A percentile compares a stretch with the other conserved stretches of the same genome.
These are phyloP conservation scores for Paedocypris micromegethes DNA, from an alignment of 2,797 vertebrate species.

Conservation along the genomic window DNA sequence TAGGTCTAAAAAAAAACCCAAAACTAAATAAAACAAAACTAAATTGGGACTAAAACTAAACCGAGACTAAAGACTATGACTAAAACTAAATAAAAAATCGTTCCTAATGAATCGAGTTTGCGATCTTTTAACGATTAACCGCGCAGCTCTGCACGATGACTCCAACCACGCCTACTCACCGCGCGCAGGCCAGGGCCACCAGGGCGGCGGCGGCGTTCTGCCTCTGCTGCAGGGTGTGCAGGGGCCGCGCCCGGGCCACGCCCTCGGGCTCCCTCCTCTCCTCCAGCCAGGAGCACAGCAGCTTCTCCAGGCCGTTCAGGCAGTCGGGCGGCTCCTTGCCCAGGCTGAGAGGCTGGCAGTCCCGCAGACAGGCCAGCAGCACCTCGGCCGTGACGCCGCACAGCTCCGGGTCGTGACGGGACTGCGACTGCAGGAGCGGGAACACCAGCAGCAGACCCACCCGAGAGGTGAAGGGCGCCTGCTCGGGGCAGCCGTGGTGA, in stretches of 20 bases:
- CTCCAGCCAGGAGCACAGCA: slow-evolving; percentile 97
- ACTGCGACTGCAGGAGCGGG: slow-evolving; percentile 96
- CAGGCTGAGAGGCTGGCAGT: slow-evolving; percentile 97
- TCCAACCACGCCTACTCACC: slow-evolving; percentile 73
- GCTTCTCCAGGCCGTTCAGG: slow-evolving; percentile 89
- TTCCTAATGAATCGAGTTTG: too few relatives aligned
- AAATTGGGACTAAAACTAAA: too few relatives aligned
- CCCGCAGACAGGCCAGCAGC: slow-evolving; percentile 89
- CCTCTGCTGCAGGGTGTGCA: slow-evolving; percentile 86
- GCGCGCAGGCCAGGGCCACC: slow-evolving; percentile 94
- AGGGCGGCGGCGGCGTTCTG: slow-evolving; percentile 96
- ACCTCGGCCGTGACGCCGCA: slow-evolving; percentile 97
- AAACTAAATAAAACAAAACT: too few relatives aligned
- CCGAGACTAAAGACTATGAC: too few relatives aligned
- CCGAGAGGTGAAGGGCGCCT: slow-evolving; percentile 93
- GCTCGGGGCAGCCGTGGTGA: slow-evolving; percentile 79
- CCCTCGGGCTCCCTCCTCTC: slow-evolving; percentile 65
- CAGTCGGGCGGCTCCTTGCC: slow-evolving; percentile 97
- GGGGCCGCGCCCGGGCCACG: slow-evolving; percentile 42
- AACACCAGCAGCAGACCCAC: slow-evolving; percentile 94
- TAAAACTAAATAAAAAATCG: too few relatives aligned
- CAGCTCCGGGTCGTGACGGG: slow-evolving; percentile 90
- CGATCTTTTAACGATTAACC: too few relatives aligned
- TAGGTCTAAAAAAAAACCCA: too few relatives aligned
- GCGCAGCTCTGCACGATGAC: too few relatives aligned